Base-by-base conservation (phyloP, 2,113 vertebrate genomes). In the Heteronetta atricapilla region DNA sequence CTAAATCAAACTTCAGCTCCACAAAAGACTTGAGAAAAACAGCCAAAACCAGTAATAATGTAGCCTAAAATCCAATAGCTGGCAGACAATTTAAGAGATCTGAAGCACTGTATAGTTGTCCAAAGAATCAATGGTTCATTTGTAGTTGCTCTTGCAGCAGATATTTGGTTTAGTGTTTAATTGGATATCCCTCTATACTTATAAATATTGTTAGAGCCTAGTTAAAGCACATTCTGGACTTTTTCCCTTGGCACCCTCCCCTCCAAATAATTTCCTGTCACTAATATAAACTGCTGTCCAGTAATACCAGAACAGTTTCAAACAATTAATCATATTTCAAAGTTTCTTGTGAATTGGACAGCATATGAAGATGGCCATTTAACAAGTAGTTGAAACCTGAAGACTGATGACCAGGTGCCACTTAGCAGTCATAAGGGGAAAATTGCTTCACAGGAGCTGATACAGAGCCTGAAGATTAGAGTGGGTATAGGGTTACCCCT, bases 121-220 rank as follows among this genome's bases (percentile, higher is more conserved):
- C 89, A 66, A 91, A 80, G 66, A 94, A 93, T 89, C 44, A 80
- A 3, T 74, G 46, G 55, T 77, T 94, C 89, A 81, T 82, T 75
- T 91, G 40, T 91, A 92, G 34, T 60, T 92, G 79, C 46, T 18
- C 46, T 95, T 83, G 59, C 25, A 82, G 59, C 31, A 83, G 67
- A 93, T 91, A 80, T 80, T 91, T 93, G 40, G 6, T 82, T 93
- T 89, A 82, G 52, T 38, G 66, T 77, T 89, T 95, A 93, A 92
- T 82, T 88, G 68, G 88, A 50, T 66, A 70, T 88, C 59, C 68
- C 67, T 23, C 12, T 21, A 36, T 86, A 72, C 38, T 93, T 88
- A 94, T 89, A 93, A 93, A 92, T 58, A 86, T 29, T 25, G 23
- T 66, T 86, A 82, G 36, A 80, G 75, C 46, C 72, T 97, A 91